These are phyloP conservation scores for Meteorus sp. DNA, from an alignment of 1,140 invertebrate genomes.

Conservation along the genomic window DNA sequence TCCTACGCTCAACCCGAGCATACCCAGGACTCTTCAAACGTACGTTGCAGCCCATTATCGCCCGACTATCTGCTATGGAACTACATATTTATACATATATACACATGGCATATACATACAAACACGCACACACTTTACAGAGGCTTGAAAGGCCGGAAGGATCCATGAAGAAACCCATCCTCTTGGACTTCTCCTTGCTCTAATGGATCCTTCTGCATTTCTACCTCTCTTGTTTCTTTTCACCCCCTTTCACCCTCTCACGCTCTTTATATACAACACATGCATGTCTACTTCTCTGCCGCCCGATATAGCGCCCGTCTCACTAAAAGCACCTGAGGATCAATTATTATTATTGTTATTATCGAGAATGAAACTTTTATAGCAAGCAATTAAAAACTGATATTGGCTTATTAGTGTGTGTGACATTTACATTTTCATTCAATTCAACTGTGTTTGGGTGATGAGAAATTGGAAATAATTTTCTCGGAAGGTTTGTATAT, in stretches of 20 bases:
- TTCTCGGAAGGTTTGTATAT: no score
- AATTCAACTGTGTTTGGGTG: no score
- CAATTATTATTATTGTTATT: slow-evolving; percentile 16
- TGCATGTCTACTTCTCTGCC: no score
- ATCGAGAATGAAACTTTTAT: neutral
- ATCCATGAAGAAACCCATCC: neutral
- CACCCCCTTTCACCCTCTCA: no score
- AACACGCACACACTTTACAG: neutral
- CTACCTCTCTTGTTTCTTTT: no score
- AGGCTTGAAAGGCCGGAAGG: slow-evolving; percentile 5
- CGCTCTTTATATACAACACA: no score
- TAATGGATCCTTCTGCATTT: slow-evolving; percentile 4
- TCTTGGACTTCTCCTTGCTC: neutral
- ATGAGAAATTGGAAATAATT: no score
- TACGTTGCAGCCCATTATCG: slow-evolving; percentile 7
- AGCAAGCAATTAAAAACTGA: neutral
- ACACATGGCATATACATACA: no score
- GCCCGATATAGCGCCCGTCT: neutral
- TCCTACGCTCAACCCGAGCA: slow-evolving; percentile 22
- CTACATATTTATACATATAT: no score
- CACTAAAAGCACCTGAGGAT: neutral
- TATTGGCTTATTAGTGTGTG: neutral
- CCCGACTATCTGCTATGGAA: neutral
- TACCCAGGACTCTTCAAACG: neutral
- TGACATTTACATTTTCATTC: no score